Percentiles rank a stretch among this genome's conserved stretches.
phyloP scores from a whole-genome alignment of 2,797 vertebrate species.

The Parotocinclus haroldoi region DNA sequence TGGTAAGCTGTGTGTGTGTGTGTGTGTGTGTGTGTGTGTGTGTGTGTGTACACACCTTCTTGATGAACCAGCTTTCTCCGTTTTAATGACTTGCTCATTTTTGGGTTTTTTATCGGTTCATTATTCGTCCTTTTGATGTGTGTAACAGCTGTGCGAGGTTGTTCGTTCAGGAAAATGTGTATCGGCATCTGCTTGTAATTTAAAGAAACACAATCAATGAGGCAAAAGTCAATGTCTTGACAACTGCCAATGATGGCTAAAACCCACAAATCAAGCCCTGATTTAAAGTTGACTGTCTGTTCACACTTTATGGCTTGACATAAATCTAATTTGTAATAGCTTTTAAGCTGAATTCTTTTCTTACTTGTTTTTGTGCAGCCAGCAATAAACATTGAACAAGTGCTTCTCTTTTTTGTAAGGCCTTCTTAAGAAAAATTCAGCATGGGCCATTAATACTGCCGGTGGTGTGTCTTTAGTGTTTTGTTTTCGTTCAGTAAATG shows the following conservation, averaged over 20 bases:
- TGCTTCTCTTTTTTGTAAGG: constrained; percentile 7
- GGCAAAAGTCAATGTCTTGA: constrained; percentile 38
- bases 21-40: constrained; percentile 8
- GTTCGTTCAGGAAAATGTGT: constrained; percentile 40
- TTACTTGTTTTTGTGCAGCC: neutral
- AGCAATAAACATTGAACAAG: constrained; percentile 21
- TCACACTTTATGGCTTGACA: constrained; percentile 19
- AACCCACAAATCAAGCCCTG: constrained; percentile 42
- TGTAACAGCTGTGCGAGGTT: constrained; percentile 19
- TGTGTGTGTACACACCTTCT: constrained; percentile 26
- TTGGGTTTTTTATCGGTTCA: constrained; percentile 9
- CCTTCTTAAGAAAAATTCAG: constrained; percentile 9
- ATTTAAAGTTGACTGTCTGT: constrained; percentile 30
- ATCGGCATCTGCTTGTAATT: constrained; percentile 44
- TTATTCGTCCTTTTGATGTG: constrained; percentile 15
- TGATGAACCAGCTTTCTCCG: neutral
- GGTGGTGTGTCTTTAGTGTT: constrained; percentile 20
- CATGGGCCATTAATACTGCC: constrained; percentile 11
- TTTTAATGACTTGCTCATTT: constrained; percentile 38
- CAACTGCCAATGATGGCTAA: constrained; percentile 39
- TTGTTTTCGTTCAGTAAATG: constrained; percentile 37
- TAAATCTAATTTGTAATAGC: constrained; percentile 29
- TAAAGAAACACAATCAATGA: constrained; percentile 45
- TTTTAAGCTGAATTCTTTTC: constrained; percentile 14
- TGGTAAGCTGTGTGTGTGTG: constrained; percentile 76